phyloP scores from a whole-genome alignment of 2,797 vertebrate genomes.

The Todus mexicanus region DNA sequence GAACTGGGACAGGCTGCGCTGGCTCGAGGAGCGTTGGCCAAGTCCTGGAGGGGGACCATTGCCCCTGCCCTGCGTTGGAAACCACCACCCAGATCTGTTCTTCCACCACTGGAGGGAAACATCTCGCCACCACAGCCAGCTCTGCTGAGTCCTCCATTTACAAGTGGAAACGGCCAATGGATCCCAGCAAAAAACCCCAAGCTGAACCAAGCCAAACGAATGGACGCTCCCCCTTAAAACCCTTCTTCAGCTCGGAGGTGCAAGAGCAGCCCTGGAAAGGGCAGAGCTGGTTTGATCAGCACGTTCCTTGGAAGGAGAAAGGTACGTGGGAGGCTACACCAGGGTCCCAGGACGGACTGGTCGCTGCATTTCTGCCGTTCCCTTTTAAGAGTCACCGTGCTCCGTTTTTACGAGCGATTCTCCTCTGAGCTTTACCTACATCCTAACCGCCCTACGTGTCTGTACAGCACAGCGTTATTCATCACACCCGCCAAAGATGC shows the following conservation, averaged over 20 bases:
- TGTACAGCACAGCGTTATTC: not conserved
- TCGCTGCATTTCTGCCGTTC: not conserved
- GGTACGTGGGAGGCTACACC: not conserved
- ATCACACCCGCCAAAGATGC: not conserved
- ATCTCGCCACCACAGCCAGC: constrained; percentile 1
- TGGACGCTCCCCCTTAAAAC: not conserved
- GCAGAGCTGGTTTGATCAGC: not conserved
- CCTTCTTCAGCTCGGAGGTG: not conserved
- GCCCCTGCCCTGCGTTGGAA: not conserved
- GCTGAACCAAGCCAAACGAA: not conserved
- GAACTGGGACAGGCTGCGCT: not conserved
- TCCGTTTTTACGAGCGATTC: constrained; percentile 6
- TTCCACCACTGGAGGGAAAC: constrained; percentile 58
- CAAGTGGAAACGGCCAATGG: not conserved
- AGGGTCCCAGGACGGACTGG: not conserved
- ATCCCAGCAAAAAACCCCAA: not conserved
- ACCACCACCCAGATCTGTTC: not conserved
- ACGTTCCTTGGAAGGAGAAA: not conserved
- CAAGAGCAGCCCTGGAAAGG: not conserved
- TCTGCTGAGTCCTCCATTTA: not conserved
- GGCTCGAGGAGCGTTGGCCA: not conserved
- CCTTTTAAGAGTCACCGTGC: not conserved
- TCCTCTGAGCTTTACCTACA: constrained; percentile 36
- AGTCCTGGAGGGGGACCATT: not conserved
- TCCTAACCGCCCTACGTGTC: not conserved